A percentile compares a stretch with the other conserved stretches of the same genome.
Conservation (phyloP, 2,113 vertebrate species). For the Promerops cafer region DNA sequence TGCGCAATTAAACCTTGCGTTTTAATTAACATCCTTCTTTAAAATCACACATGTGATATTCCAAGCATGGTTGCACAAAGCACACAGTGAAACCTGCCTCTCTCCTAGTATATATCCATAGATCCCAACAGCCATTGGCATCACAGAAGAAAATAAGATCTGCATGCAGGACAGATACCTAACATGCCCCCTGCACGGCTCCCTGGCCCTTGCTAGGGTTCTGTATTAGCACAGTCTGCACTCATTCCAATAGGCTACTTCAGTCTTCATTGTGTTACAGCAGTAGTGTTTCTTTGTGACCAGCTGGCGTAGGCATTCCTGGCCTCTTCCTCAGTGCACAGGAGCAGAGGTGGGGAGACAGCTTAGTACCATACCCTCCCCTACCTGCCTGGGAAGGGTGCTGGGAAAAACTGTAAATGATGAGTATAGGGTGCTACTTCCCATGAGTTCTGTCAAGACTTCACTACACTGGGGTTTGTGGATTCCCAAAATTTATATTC, state of each 20-base stretch:
- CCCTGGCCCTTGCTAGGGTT: neutral
- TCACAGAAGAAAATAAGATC: neutral
- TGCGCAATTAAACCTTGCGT: neutral
- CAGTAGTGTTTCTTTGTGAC: neutral
- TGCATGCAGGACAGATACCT: neutral
- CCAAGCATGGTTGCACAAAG: neutral
- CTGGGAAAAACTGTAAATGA: neutral
- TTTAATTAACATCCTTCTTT: neutral
- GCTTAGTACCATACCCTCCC: neutral
- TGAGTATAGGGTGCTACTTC: neutral
- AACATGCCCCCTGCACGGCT: fast-evolving
- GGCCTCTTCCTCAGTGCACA: neutral
- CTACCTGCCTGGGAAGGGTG: neutral
- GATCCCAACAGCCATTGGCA: neutral
- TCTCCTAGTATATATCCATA: neutral
- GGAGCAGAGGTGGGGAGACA: neutral
- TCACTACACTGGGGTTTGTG: neutral
- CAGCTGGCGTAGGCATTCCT: neutral
- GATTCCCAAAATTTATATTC: neutral
- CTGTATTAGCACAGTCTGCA: neutral
- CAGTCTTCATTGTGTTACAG: neutral
- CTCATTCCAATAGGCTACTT: neutral
- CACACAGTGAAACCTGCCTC: neutral
- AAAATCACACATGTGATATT: neutral
- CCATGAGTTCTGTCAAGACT: neutral